Base-by-base conservation (phyloP, 2,113 vertebrate species). In the Dromaius novaehollandiae region DNA sequence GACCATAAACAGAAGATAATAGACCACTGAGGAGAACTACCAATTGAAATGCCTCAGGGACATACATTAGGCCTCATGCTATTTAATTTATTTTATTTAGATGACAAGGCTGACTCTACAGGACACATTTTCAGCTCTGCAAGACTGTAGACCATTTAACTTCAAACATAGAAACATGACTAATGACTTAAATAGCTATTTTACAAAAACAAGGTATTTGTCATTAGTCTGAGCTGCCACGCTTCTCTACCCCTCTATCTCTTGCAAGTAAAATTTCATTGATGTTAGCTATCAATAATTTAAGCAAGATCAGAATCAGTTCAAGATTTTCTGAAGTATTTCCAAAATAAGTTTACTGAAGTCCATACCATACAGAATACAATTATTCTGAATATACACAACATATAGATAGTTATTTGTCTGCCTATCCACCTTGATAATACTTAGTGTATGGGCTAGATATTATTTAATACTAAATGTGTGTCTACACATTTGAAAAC, bases 21-120 rank as follows among this genome's bases (percentile, higher is more conserved):
- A 71, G n/a, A 60, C 55, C 56, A 75, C 51, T 55, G 61, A 93
- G 42, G 32, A 85, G 76, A 82, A 89, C 61, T 46, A 86, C 19
- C 30, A 28, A 70, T 25, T 70, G 71, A 86, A 94, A 87, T 77
- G 64, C 86, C 79, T 81, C 78, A 68, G 83, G 55, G 82, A 91
- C 34, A 64, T 19, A 68, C 64, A 70, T 51, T 68, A 82, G 40
- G 32, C 34, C 50, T 86, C 68, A 60, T 0, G 1, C 20, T 78
- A 83, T 74, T 89, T 65, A 36, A 90, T 93, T 88, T 91, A 55
- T 88, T 88, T 85, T 78, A 55, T 86, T 86, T 86, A 70, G 78
- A 89, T 79, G 66, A 75, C 81, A 65, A 86, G 38, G 30, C 44
- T 75, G 73, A 60, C 34, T 79, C 60, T 70, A 30, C 32, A 63